Base-by-base conservation (phyloP, 2,888 invertebrate species). In the Isoperla grammatica region DNA sequence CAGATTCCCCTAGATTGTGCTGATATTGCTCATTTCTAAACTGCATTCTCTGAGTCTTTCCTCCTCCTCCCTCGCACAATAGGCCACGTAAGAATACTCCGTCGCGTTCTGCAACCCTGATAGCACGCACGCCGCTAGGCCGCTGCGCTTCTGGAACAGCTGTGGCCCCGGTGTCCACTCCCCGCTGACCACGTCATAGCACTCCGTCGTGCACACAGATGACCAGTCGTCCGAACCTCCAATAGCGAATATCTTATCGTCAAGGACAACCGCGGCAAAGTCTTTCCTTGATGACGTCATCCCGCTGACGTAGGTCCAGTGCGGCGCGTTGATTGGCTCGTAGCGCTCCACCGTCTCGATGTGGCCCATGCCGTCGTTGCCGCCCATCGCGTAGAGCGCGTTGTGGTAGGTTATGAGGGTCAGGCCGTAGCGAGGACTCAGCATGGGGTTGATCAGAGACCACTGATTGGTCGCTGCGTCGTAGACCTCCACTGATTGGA, bases 101-200 rank as follows among this genome's bases (percentile, higher is more conserved):
- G 79, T 78, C 0, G 83, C 81, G 69, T 87, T 87, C 1, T 81
- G 80, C 17, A 88, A 77, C 2, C 86, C 88, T n/a, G 81, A 75
- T 42, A 91, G 76, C 1, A 90, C 88, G 72, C 90, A 90, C 1
- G 89, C 89, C 68, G 87, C 85, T 23, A 91, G 75, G 0, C 90
- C 91, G 58, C 90, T 90, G 15, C 91, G 79, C 72, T 88, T 88
- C 39, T 90, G 74, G 71, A 88, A 89, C 89, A 92, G 90, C 11
- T 86, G 84, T 0, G 87, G 81, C 0, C 85, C 86, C 66, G 81
- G 80, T 73, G 77, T 79, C 87, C 86, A 87, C 70, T 81, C 79
- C 67, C 83, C 79, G 0, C 78, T 78, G 59, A 80, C 78, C 0
- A 79, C 80, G 68, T 90, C 88, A 72, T 86, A 91, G 70, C 85